These are phyloP conservation scores for Cephus rjabovi DNA, from an alignment of 2,888 invertebrate species.

Conservation along the genomic window DNA sequence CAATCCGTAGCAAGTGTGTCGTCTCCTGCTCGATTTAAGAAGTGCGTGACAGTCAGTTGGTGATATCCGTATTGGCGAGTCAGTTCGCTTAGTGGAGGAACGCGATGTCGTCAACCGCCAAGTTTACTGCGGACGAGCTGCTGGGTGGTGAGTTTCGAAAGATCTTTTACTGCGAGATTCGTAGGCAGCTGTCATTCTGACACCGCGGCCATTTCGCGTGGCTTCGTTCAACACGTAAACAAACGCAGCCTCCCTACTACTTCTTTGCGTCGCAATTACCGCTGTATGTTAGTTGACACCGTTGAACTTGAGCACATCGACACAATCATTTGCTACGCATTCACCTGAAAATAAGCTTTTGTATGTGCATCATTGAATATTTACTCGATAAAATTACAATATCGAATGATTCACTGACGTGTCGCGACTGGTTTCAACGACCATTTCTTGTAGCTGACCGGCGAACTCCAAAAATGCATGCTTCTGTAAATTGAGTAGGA, in stretches of 20 bases:
- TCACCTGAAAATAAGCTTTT: not conserved
- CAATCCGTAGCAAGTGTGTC: constrained; percentile 45
- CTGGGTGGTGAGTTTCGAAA: constrained; percentile 54
- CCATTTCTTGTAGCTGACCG: not conserved
- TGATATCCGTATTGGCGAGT: constrained; percentile 1
- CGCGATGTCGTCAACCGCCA: constrained; percentile 53
- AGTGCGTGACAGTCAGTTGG: not conserved
- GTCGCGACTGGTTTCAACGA: not conserved
- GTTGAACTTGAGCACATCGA: not conserved
- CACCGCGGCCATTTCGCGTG: constrained; percentile 57
- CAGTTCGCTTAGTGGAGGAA: constrained; percentile 17
- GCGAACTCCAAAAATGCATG: not conserved
- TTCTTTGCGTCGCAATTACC: constrained; percentile 37
- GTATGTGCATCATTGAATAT: not conserved
- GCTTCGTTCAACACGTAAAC: constrained; percentile 38
- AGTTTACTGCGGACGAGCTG: constrained; percentile 54
- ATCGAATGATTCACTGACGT: not conserved
- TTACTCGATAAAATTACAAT: not conserved
- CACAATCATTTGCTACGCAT: not conserved
- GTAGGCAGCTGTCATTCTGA: constrained; percentile 45
- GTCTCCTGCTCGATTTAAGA: constrained; percentile 17
- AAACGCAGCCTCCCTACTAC: constrained; percentile 25
- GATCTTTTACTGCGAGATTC: not conserved
- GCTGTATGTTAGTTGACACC: not conserved
- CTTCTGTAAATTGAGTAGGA: not conserved